A percentile compares a stretch with the other conserved stretches of the same genome.
phyloP scores from a whole-genome alignment of 2,888 invertebrate species.

The Ormyrus labotus region DNA sequence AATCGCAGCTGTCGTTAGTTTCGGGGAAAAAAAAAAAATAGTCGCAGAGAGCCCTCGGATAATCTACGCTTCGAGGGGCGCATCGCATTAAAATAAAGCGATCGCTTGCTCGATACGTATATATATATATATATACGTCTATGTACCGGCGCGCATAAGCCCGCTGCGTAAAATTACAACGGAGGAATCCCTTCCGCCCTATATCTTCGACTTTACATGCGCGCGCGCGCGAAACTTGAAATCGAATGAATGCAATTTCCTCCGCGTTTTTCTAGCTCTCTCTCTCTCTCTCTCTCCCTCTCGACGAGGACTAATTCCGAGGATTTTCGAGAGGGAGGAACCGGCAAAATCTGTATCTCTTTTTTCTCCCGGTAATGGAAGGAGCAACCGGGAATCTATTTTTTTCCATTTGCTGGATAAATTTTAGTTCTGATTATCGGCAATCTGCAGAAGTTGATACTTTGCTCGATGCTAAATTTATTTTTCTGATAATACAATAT shows the following conservation, averaged over 20 bases:
- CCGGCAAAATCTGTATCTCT: too few species aligned
- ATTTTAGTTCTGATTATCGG: too few species aligned
- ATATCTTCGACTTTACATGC: neutral
- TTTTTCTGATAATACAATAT: too few species aligned
- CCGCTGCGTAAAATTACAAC: constrained; percentile 44
- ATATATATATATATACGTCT: neutral
- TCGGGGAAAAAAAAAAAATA: constrained; percentile 1
- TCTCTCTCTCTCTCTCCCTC: constrained; percentile 4
- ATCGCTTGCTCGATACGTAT: neutral
- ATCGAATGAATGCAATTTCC: constrained; percentile 51
- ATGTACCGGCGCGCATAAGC: constrained; percentile 15
- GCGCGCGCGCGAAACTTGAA: constrained; percentile 10
- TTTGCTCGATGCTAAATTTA: too few species aligned
- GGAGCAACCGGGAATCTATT: too few species aligned
- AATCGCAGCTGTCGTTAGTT: too few species aligned
- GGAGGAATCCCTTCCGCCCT: constrained; percentile 24
- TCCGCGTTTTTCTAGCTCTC: constrained; percentile 10
- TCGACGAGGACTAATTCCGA: constrained; percentile 37
- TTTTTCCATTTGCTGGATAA: too few species aligned
- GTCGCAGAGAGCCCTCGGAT: neutral
- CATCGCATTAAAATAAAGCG: constrained; percentile 42
- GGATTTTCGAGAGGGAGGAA: constrained; percentile 14
- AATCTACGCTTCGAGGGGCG: too few species aligned
- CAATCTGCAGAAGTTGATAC: too few species aligned
- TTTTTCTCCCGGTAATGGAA: too few species aligned